Evolutionary conservation across 2,797 vertebrate species (phyloP).

Genomic region (Esox masquinongy): DNA sequence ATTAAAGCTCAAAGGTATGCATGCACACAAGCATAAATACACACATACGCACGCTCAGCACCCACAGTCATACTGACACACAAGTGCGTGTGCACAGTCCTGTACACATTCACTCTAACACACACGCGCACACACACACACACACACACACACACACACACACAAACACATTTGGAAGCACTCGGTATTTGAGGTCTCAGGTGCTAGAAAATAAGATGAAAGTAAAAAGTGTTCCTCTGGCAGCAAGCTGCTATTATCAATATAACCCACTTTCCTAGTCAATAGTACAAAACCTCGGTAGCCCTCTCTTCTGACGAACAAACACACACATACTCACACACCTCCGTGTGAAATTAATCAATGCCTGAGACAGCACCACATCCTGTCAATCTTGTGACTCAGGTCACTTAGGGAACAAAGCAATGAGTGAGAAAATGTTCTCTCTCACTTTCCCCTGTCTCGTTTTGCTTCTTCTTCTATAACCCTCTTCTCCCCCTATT

Average conservation of each 20-base stretch:
- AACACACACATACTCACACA: constrained; percentile 12
- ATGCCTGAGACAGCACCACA: constrained; percentile 38
- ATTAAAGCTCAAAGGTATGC: constrained; percentile 23
- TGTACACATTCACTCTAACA: not conserved
- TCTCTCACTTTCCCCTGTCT: not conserved
- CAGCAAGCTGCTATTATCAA: not conserved
- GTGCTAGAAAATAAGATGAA: not conserved
- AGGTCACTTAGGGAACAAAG: constrained; percentile 65
- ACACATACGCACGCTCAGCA: not conserved
- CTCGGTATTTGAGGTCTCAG: constrained; percentile 14
- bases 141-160: not conserved
- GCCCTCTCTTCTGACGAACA: not conserved
- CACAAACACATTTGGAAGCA: not conserved
- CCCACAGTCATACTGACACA: not conserved
- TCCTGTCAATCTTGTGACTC: constrained; percentile 56
- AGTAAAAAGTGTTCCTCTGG: constrained; percentile 18
- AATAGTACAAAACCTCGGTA: not conserved
- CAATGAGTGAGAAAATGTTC: not conserved
- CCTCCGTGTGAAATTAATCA: constrained; percentile 47
- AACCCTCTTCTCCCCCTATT: not conserved
- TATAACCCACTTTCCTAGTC: constrained; percentile 1
- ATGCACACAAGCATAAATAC: not conserved
- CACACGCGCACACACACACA: not conserved
- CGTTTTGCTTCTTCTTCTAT: not conserved
- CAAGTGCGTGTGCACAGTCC: not conserved